Base-by-base conservation (phyloP, 2,888 invertebrate genomes). In the Lasioglossum zephyrum region DNA sequence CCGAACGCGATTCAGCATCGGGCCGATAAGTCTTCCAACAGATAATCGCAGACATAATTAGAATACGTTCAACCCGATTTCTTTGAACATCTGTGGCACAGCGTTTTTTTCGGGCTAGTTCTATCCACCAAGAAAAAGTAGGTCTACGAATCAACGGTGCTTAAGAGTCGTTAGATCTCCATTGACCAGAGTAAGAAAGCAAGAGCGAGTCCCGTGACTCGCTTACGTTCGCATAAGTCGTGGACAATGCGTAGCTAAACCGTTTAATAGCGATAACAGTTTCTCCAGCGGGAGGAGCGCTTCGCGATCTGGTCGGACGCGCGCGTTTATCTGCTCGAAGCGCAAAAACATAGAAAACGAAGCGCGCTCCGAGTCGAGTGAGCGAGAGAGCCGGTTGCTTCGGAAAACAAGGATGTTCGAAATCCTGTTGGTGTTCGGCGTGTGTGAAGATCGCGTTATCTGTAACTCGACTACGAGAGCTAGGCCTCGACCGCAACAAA, bases 1-100 rank as follows among this genome's bases (percentile, higher is more conserved):
- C 92, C 91, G 92, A 88, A 88, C 91, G 89, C 87, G 90, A 84
- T 86, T 91, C 90, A 92, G 91, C 91, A 92, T 92, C 93, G 93
- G 92, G 93, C 94, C 94, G 93, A 94, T 94, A 93, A 94, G 89
- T 91, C 89, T 85, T 79, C 81, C 90, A 93, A 94, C 94, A 93
- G 93, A 91, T 89, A 91, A 93, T 93, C 92, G 73, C 90, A 91
- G 91, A 92, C 92, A 91, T 93, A 94, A 94, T 94, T 94, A 94
- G 93, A 92, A 92, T 93, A 92, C 90, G 89, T 91, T 90, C 82
- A 83, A 49, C 79, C 84, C 88, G 90, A 91, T 90, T 92, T 91
- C 88, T 90, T 91, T 89, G 66, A 75, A 22, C 36, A 36, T 39
- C 18, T 4, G 11, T 57, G 66, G 4, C 60, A 70, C 44, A 66